Base-by-base conservation (phyloP, 2,888 invertebrate genomes). In the Eledona agricola region DNA sequence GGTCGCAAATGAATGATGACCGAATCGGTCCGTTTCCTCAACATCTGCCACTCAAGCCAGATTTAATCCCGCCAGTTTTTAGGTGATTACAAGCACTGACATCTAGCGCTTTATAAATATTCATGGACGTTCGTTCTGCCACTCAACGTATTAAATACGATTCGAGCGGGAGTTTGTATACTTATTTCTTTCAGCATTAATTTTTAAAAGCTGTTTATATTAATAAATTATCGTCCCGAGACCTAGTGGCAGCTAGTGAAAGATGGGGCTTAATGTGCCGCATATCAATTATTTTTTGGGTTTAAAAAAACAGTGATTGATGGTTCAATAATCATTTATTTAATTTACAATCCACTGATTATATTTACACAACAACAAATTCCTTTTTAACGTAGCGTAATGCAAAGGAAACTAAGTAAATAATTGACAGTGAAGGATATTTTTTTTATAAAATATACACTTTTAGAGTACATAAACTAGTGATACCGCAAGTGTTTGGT, bases 351-450 rank as follows among this genome's bases (percentile, higher is more conserved):
- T 72, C 71, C 74, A 76, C 69, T 70, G 67, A 71, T 58, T 63
- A 59, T 72, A 74, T 75, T 64, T 74, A 74, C 75, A 76, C 72
- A 74, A 74, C 75, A 75, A 75, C 72, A 71, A 73, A 37, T 34
- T 67, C 52, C 55, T 61, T 50, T 52, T 59, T 38, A 58, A 60
- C 57, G 34, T 56, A 58, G 40, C 56, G 40, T 35, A 54, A 51
- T 42, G 35, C 45, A 55, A 45, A 45, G 50, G 15, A 45, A 58
- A 59, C 53, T 55, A 50, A 40, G 13, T 52, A 56, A 54, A 51
- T 55, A 59, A 52, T 56, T 54, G 57, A 58, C 55, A 46, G 53
- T 57, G 52, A 57, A 38, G 32, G 45, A 55, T 45, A 51, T 38
- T 45, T 29, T n/a, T n/a, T 55, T 55, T 45, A 49, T 25, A 53